A percentile compares a stretch with the other conserved stretches of the same genome.
Conservation (phyloP, 2,113 vertebrate genomes). For the Lophius piscatorius region DNA sequence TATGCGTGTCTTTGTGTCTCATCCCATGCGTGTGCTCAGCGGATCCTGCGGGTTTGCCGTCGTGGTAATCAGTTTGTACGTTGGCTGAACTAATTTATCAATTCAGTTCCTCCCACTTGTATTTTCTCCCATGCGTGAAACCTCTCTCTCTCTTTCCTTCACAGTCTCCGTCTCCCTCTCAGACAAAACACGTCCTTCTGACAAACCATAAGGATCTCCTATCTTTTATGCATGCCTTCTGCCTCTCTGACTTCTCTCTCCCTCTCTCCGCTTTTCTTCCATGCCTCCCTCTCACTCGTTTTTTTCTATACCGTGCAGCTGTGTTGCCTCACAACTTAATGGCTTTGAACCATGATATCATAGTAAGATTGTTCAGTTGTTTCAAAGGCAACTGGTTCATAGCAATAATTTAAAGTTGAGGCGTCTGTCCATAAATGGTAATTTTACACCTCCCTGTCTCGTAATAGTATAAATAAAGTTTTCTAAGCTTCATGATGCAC, state of each 20-base stretch:
- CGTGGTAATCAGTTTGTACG: constrained; percentile 76
- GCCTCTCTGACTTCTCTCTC: constrained; percentile 45
- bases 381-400: constrained; percentile 35
- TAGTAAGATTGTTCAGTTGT: constrained; percentile 30
- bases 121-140: constrained; percentile 70
- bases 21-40: constrained; percentile 53
- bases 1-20: constrained; percentile 50
- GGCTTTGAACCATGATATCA: constrained; percentile 58
- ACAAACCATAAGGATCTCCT: constrained; percentile 51
- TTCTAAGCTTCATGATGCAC: neutral
- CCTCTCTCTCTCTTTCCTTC: constrained; percentile 31
- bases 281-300: constrained; percentile 36
- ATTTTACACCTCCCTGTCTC: constrained; percentile 21
- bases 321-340: constrained; percentile 62
- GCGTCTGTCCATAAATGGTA: constrained; percentile 30
- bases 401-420: constrained; percentile 48
- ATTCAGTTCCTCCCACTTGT: constrained; percentile 78
- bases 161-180: constrained; percentile 27
- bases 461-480: constrained; percentile 17
- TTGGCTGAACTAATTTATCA: constrained; percentile 81
- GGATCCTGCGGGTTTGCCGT: constrained; percentile 70
- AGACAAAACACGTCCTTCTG: constrained; percentile 61
- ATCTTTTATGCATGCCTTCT: constrained; percentile 71
- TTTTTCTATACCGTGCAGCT: constrained; percentile 38
- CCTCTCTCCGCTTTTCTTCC: constrained; percentile 30